phyloP scores from a whole-genome alignment of 2,888 invertebrate genomes.

The Phragmatobia fuliginosa region DNA sequence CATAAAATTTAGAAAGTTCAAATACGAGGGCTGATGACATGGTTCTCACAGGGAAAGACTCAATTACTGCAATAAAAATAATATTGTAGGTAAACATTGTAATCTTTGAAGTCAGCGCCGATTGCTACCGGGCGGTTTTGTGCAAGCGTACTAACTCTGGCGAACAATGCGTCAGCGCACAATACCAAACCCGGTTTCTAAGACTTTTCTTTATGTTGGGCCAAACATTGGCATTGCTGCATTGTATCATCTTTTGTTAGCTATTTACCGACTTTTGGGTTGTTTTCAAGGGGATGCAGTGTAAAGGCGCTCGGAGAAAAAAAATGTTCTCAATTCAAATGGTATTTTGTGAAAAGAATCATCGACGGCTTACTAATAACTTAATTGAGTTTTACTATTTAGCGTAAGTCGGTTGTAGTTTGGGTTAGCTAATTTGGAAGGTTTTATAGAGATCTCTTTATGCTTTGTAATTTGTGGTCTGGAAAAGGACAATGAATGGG shows the following conservation, averaged over 20 bases:
- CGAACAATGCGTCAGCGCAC: slow-evolving; percentile 74
- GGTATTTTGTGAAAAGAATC: slow-evolving; percentile 60
- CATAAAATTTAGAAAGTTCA: slow-evolving; percentile 76
- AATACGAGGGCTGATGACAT: slow-evolving; percentile 56
- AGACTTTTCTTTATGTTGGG: slow-evolving; percentile 80
- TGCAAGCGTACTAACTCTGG: slow-evolving; percentile 71
- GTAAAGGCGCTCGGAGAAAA: slow-evolving; percentile 64
- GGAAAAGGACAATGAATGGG: neutral
- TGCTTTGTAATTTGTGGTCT: neutral
- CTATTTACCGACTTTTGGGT: slow-evolving; percentile 85
- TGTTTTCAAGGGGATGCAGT: slow-evolving; percentile 71
- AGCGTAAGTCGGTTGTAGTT: slow-evolving; percentile 32
- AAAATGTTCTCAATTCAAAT: slow-evolving; percentile 68
- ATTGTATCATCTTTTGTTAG: slow-evolving; percentile 80
- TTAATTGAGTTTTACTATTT: slow-evolving; percentile 56
- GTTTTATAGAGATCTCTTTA: slow-evolving; percentile 13
- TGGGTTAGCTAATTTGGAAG: slow-evolving; percentile 50
- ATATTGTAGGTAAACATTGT: slow-evolving; percentile 81
- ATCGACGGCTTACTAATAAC: slow-evolving; percentile 64
- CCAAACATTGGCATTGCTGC: slow-evolving; percentile 84
- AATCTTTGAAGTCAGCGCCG: slow-evolving; percentile 74
- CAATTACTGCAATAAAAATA: slow-evolving; percentile 85
- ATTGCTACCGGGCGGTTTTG: slow-evolving; percentile 84
- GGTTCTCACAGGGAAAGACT: slow-evolving; percentile 66
- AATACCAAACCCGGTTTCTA: slow-evolving; percentile 71